Evolutionary conservation across 2,888 invertebrate genomes (phyloP), one percentile per base, ranked within the genome.

Genomic region (Scaptomyza polygonia): DNA sequence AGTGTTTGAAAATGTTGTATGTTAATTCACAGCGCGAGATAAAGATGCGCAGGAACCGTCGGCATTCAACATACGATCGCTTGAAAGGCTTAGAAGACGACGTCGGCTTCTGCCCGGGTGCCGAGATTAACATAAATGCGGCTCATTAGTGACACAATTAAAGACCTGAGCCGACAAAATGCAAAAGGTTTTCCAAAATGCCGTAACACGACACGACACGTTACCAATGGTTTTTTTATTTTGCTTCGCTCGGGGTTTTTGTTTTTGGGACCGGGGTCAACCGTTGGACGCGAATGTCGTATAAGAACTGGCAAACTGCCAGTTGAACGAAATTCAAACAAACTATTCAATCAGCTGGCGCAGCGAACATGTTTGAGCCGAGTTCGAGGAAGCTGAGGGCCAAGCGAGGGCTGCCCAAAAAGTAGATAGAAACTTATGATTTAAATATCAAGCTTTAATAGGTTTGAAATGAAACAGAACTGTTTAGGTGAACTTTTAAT

Each of bases 121-220:
- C 84, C 55, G 74, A 72, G 85, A 88, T 86, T 88, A 84, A 88
- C 88, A 85, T 88, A 88, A 86, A 88, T 76, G 86, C 78, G 71
- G 73, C 86, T 87, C 88, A 88, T 88, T 88, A 86, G 88, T 79
- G 80, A 84, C 89, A 86, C 87, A 86, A 79, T 85, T 84, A 88
- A 85, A 88, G 72, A 67, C 59, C 54, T 44, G 59, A 66, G 78
- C 75, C 57, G 75, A 48, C 77, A 57, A 27, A 14, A 64, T 52
- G 40, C 61, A 18, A 71, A 61, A 34, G 45, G 44, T 53, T 66
- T 44, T 18, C 55, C 39, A 8, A 29, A 27, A 25, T 30, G 9
- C 44, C 48, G 29, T 39, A 16, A 9, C 36, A 55, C 5, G 40
- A 45, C 49, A 40, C 45, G 30, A 52, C n/a, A 34, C 36, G 34